phyloP scores from a whole-genome alignment of 2,888 invertebrate species.

The Drosophila paranaensis region DNA sequence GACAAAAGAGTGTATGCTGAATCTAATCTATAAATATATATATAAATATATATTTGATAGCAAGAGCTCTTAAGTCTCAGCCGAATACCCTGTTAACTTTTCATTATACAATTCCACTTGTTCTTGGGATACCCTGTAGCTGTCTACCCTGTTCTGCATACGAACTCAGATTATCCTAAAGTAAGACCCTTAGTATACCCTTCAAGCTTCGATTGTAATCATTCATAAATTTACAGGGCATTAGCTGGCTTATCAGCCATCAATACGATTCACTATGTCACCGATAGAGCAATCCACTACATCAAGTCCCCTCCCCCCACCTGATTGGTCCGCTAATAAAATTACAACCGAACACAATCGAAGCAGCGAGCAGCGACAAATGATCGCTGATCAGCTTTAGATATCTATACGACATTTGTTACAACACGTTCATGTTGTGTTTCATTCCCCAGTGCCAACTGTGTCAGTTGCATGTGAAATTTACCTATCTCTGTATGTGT shows the following conservation, averaged over 20 bases:
- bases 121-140: background rate
- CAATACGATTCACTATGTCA: conserved; percentile 5
- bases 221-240: background rate
- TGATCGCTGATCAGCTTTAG: conserved; percentile 24
- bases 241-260: background rate
- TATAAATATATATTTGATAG: background rate
- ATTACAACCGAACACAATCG: conserved; percentile 19
- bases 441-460: conserved; percentile 32
- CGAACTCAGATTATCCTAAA: background rate
- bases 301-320: background rate
- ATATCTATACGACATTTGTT: conserved; percentile 23
- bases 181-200: background rate
- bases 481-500: background rate
- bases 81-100: background rate
- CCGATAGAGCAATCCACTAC: background rate
- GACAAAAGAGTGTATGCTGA: background rate
- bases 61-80: background rate
- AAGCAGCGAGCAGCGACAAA: conserved; percentile 7
- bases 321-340: conserved; percentile 8
- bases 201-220: too few species aligned
- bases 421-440: conserved; percentile 1
- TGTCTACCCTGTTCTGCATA: background rate
- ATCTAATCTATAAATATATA: background rate
- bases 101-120: background rate
- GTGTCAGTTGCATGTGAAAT: conserved; percentile 32